These are phyloP conservation scores for Halocynthia roretzi DNA, from an alignment of 23 tunicate species.

Conservation along the genomic window DNA sequence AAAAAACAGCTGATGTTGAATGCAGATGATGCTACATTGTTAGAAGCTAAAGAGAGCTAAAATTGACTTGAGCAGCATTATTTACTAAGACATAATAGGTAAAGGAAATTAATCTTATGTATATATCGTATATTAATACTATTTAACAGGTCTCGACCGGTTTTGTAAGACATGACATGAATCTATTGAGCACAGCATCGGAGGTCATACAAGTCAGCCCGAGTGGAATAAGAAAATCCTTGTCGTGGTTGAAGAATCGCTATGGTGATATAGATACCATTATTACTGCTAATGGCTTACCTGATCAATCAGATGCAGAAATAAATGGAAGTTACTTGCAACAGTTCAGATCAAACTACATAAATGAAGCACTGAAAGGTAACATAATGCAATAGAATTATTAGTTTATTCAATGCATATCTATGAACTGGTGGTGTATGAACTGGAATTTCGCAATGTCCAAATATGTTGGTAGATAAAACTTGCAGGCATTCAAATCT, in stretches of 20 bases:
- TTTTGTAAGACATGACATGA: too few relatives aligned
- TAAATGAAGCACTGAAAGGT: constrained; percentile 76
- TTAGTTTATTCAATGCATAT: neutral
- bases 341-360: constrained; percentile 24
- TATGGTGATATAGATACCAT: constrained; percentile 20
- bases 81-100: neutral
- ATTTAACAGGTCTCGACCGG: too few relatives aligned
- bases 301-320: constrained; percentile 27
- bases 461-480: too few relatives aligned
- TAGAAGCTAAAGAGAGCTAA: too few relatives aligned
- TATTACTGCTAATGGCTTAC: constrained; percentile 49
- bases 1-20: too few relatives aligned
- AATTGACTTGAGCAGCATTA: neutral
- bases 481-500: too few relatives aligned
- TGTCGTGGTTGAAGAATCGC: constrained; percentile 28
- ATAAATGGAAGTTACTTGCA: constrained; percentile 21
- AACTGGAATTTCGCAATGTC: too few relatives aligned
- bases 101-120: neutral
- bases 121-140: neutral
- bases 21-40: neutral
- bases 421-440: too few relatives aligned
- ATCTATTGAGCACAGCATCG: constrained; percentile 5
- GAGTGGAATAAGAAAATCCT: constrained; percentile 40
- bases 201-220: constrained; percentile 34
- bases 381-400: neutral